Evolutionary conservation across 2,888 invertebrate species (phyloP).

Genomic region (Drosophila differens): DNA sequence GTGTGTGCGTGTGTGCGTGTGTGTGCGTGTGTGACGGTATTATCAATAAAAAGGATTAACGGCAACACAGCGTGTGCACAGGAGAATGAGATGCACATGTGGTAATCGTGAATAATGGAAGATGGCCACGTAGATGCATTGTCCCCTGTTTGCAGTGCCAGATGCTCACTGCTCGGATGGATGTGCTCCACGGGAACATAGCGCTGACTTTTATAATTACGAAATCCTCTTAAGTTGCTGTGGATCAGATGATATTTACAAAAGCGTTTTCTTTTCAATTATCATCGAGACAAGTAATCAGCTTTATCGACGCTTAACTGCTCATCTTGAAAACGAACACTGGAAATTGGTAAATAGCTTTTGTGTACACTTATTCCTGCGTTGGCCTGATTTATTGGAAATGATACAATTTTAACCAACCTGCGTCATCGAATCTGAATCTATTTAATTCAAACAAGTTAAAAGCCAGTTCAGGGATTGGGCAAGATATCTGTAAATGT

Average conservation of each 20-base stretch:
- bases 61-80: constrained; percentile 45
- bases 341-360: neutral
- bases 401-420: neutral
- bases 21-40: neutral
- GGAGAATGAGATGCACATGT: constrained; percentile 28
- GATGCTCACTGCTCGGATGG: neutral
- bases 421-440: neutral
- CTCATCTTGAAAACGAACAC: neutral
- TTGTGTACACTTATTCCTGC: neutral
- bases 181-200: neutral
- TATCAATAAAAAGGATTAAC: constrained; percentile 69
- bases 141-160: neutral
- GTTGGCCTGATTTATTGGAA: neutral
- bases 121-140: constrained; percentile 8
- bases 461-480: neutral
- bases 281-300: neutral
- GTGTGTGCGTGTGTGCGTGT: neutral
- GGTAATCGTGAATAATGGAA: constrained; percentile 54
- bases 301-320: neutral
- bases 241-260: neutral
- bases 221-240: constrained; percentile 10
- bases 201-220: constrained; percentile 38
- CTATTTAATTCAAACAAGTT: neutral
- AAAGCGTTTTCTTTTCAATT: constrained; percentile 3
- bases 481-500: neutral